Conservation (phyloP, 2,797 vertebrate genomes). For the Danio kyathit region DNA sequence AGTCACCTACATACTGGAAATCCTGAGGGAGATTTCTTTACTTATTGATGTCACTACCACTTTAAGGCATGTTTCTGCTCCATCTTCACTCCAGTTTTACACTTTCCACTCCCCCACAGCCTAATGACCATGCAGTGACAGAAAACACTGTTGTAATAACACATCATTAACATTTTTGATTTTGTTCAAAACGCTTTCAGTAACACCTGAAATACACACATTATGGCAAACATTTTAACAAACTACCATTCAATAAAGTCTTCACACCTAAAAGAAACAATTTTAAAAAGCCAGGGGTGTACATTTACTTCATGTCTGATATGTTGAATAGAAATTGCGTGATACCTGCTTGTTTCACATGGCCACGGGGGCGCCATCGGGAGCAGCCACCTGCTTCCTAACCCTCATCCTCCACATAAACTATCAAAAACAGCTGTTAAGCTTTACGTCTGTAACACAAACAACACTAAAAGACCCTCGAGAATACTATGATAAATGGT, state of each 20-base stretch:
- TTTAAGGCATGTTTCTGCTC: not conserved
- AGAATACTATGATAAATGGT: not conserved
- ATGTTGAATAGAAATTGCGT: conserved; percentile 45
- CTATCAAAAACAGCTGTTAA: conserved; percentile 73
- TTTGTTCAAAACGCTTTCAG: not conserved
- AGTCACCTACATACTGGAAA: too few species aligned
- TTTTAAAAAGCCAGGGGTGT: too few species aligned
- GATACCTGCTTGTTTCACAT: conserved; percentile 37
- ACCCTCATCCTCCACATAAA: conserved; percentile 44
- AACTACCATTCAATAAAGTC: not conserved
- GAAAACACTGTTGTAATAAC: not conserved
- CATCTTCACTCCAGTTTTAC: not conserved
- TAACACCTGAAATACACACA: not conserved
- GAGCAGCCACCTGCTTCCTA: conserved; percentile 67
- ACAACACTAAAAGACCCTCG: not conserved
- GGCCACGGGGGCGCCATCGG: conserved; percentile 59
- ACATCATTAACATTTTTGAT: not conserved
- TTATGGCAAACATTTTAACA: not conserved
- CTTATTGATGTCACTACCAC: too few species aligned
- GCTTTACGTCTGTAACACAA: conserved; percentile 38
- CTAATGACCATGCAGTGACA: not conserved
- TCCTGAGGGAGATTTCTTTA: too few species aligned
- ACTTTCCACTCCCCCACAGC: not conserved
- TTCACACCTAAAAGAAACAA: not conserved
- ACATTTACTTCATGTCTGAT: not conserved